Evolutionary conservation across 2,797 vertebrate genomes (phyloP), one percentile per base, ranked within the genome.

Genomic region (Danio choprae): DNA sequence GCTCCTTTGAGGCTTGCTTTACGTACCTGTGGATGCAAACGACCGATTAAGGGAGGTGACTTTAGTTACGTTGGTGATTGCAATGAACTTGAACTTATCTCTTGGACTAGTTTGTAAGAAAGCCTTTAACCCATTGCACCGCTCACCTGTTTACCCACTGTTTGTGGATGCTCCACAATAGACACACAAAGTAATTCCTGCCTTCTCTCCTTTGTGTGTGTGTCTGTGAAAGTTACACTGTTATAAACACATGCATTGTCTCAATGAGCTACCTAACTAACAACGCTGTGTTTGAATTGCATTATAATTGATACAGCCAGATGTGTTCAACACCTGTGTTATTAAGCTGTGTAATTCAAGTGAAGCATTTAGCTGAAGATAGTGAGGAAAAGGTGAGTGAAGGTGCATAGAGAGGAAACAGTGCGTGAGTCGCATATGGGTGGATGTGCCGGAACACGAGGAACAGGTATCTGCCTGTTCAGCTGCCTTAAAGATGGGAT

Each of bases 391-490:
- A 55, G 67, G 73, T 65, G 62, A 77, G 8, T 51, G 12, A 65
- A 60, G 18, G 58, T 70, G 36, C 43, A 80, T 36, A 1, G 75
- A 78, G 84, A 87, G 86, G 65, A 48, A 83, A 79, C 84, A 75
- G 81, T 88, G 88, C 84, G 0, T 86, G 84, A 84, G 86, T 90
- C 90, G 89, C 85, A 88, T 90, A 90, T 72, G 83, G 88, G 86
- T 73, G 71, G 81, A 90, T 89, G 86, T 81, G 84, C 84, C 83
- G 86, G 79, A 87, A 63, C 74, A 84, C 6, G 7, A 59, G 82
- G 77, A 90, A 90, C 90, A 89, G 90, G 91, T 91, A 90, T 88
- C 81, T 85, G 89, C 91, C 86, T 91, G 90, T 75, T 71, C 53
- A 50, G 48, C 77, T 84, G 69, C 50, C 76, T 68, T 20, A 56